Evolutionary conservation across 2,888 invertebrate genomes (phyloP).

Genomic region (Melieria crassipennis): DNA sequence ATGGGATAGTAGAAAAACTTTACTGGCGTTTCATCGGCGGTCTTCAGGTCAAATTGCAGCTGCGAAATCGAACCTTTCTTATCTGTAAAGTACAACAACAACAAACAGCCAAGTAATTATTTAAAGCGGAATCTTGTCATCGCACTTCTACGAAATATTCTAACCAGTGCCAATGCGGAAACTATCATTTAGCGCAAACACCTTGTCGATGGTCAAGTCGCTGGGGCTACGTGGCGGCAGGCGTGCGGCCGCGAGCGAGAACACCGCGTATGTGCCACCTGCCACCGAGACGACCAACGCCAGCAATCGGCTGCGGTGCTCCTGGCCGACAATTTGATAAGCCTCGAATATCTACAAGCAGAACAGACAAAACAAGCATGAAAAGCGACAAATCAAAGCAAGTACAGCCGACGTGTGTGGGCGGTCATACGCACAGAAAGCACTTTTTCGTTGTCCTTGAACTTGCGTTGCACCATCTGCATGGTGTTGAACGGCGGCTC

Average conservation of each 20-base stretch:
- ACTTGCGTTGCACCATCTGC: constrained; percentile 60
- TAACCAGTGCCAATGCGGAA: constrained; percentile 80
- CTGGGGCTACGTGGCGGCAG: constrained; percentile 76
- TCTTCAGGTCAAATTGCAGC: constrained; percentile 58
- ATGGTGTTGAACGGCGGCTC: constrained; percentile 39
- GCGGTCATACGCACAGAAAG: constrained; percentile 52
- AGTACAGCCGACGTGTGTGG: not conserved
- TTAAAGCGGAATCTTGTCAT: not conserved
- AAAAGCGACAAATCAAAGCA: not conserved
- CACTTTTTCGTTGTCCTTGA: constrained; percentile 61
- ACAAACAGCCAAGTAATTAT: not conserved
- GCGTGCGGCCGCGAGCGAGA: constrained; percentile 58
- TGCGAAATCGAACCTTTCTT: constrained; percentile 55
- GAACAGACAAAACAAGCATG: not conserved
- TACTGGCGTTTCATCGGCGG: constrained; percentile 53
- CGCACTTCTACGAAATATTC: constrained; percentile 39
- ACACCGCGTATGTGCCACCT: constrained; percentile 62
- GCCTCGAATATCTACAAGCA: constrained; percentile 61
- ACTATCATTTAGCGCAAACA: constrained; percentile 81
- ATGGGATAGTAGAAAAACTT: constrained; percentile 61
- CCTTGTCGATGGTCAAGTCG: constrained; percentile 82
- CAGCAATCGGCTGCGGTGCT: constrained; percentile 59
- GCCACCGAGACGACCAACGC: constrained; percentile 59
- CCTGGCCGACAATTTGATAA: constrained; percentile 62
- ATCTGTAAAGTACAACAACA: constrained; percentile 44